Conservation (phyloP, 2,797 vertebrate genomes). For the Sparus aurata region DNA sequence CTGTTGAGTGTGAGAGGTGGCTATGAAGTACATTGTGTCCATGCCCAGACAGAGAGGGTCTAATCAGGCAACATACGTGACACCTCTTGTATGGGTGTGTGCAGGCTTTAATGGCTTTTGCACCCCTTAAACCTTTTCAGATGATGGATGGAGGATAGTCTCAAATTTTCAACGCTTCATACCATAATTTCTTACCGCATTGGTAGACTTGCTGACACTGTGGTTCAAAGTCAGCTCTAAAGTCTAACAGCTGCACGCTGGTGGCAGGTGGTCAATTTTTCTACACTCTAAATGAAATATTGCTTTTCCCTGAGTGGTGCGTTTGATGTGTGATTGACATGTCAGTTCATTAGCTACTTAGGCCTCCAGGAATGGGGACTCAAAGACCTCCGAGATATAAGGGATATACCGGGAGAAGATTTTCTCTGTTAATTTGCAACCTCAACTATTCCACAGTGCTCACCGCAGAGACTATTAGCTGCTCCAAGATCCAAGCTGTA, state of each 20-base stretch:
- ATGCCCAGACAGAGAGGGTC: no score
- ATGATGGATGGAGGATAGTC: neutral
- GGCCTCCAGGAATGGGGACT: neutral
- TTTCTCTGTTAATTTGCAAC: neutral
- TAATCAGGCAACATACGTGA: no score
- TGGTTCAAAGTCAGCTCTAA: no score
- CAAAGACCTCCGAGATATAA: neutral
- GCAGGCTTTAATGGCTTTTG: neutral
- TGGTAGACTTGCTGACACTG: no score
- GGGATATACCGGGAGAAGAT: neutral
- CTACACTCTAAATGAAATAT: neutral
- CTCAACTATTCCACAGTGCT: neutral
- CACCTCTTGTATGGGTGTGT: no score
- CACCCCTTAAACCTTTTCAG: neutral
- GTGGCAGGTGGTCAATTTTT: neutral
- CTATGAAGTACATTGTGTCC: neutral
- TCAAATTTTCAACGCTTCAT: neutral
- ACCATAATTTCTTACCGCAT: no score
- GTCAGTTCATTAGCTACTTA: neutral
- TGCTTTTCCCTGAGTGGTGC: neutral
- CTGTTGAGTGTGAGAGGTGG: neutral
- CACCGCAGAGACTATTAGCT: neutral
- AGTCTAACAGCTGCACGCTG: neutral
- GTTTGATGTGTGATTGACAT: slow-evolving; percentile 17
- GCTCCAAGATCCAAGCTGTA: neutral